A percentile compares a stretch with the other conserved stretches of the same genome.
Evolutionary conservation across 2,113 vertebrate genomes (phyloP).

Genomic region (Phylloscopus trochiloides): DNA sequence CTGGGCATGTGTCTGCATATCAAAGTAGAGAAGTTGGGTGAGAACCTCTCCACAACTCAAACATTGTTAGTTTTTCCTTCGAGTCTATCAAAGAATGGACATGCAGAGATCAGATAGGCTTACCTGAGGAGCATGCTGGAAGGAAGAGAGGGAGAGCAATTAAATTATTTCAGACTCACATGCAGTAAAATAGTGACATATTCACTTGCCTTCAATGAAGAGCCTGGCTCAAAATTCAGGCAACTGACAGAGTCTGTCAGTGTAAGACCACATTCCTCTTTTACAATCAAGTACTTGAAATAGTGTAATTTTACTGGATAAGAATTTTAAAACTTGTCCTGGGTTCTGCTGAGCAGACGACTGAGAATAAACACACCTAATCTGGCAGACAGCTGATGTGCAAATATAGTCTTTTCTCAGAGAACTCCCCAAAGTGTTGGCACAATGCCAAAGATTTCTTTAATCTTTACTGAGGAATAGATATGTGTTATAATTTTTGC

Average conservation of each 20-base stretch:
- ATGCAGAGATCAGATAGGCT: neutral
- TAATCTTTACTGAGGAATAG: neutral
- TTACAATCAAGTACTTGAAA: neutral
- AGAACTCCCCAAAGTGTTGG: neutral
- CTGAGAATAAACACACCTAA: neutral
- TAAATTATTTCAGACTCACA: neutral
- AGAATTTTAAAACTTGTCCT: neutral
- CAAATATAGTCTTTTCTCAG: neutral
- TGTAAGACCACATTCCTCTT: neutral
- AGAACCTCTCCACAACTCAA: neutral
- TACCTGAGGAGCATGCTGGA: slow-evolving; percentile 71
- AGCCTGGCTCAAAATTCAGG: neutral
- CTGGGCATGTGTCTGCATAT: slow-evolving; percentile 75
- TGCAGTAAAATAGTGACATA: neutral
- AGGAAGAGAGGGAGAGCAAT: neutral
- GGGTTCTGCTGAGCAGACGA: neutral
- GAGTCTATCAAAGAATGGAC: neutral
- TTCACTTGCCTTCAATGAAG: neutral
- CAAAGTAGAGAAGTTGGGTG: neutral
- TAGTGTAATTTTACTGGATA: neutral
- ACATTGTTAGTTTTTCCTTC: neutral
- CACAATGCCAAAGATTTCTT: neutral
- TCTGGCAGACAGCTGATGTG: neutral
- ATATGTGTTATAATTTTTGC: neutral
- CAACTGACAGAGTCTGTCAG: neutral